Base-by-base conservation (phyloP, 2,113 vertebrate species). In the Proterorhinus semilunaris region DNA sequence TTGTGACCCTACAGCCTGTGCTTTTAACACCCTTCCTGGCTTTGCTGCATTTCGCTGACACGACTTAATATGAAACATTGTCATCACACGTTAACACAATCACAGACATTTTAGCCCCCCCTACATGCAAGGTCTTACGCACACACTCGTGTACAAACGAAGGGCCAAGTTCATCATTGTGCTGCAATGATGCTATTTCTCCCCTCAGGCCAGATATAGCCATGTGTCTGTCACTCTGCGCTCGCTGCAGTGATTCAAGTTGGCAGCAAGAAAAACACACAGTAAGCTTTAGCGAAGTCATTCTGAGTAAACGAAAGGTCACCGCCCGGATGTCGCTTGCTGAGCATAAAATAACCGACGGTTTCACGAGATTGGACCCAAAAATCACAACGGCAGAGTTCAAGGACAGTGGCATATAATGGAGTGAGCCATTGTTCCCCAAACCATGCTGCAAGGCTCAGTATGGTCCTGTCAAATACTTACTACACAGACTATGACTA, bases 151-250 rank as follows among this genome's bases (percentile, higher is more conserved):
- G 49, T 76, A 69, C 36, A 71, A 46, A 17, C 17, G 6, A 53
- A 71, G 46, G 51, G 8, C 68, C 49, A 71, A 68, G 72, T 77
- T 83, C 68, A 73, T 79, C 75, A 80, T 85, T 84, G 64, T 80
- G 73, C 83, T 64, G 64, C 66, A 69, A 81, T 85, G 76, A 83
- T 74, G 81, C 62, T 66, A 69, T 77, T 79, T 68, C 64, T 69
- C 65, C 74, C 89, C 82, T 80, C 62, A 58, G 85, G 88, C 83
- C 73, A 53, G 50, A 81, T 86, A 82, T 81, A 85, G 61, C 76
- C 79, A 85, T 79, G 79, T 73, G 75, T 88, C 87, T 74, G 83
- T 91, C 89, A 82, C 81, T 89, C 80, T 68, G 55, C 76, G 79
- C 62, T 85, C 72, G 62, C 58, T 78, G 67, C 54, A 78, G 65